A percentile compares a stretch with the other conserved stretches of the same genome.
phyloP scores from a whole-genome alignment of 2,797 vertebrate species.

The Smutsia gigantea region DNA sequence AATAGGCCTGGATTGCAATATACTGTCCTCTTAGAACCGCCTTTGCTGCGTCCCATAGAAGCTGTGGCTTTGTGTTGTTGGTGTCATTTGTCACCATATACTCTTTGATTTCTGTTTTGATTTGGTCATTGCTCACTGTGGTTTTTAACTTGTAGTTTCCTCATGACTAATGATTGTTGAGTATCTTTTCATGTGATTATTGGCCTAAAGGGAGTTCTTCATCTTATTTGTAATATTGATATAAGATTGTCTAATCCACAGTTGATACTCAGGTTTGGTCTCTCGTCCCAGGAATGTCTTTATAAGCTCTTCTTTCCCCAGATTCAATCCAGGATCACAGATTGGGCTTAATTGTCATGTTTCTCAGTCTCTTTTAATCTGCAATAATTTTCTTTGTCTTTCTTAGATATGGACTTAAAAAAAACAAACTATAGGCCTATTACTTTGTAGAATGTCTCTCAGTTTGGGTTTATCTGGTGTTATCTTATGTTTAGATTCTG shows the following conservation, averaged over 20 bases:
- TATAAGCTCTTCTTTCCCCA: neutral
- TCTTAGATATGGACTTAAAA: neutral
- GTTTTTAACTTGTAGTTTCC: neutral
- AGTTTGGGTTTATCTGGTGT: neutral
- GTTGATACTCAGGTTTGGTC: neutral
- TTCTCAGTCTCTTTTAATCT: neutral
- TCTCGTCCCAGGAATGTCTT: neutral
- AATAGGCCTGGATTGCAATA: too few relatives aligned
- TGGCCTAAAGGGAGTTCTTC: neutral
- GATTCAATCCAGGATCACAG: neutral
- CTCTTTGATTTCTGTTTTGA: too few relatives aligned
- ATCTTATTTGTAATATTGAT: neutral
- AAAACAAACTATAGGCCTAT: neutral
- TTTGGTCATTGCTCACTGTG: too few relatives aligned
- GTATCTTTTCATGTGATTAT: neutral
- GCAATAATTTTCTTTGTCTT: neutral
- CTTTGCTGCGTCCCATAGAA: too few relatives aligned
- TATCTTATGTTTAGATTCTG: neutral
- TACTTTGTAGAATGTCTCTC: constrained; percentile 8
- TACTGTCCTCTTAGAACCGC: too few relatives aligned
- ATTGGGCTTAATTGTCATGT: neutral
- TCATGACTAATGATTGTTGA: neutral
- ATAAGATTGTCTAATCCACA: neutral
- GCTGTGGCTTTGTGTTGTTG: too few relatives aligned
- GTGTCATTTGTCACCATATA: too few relatives aligned